Base-by-base conservation (phyloP, 2,113 vertebrate genomes). In the Poecile atricapillus region DNA sequence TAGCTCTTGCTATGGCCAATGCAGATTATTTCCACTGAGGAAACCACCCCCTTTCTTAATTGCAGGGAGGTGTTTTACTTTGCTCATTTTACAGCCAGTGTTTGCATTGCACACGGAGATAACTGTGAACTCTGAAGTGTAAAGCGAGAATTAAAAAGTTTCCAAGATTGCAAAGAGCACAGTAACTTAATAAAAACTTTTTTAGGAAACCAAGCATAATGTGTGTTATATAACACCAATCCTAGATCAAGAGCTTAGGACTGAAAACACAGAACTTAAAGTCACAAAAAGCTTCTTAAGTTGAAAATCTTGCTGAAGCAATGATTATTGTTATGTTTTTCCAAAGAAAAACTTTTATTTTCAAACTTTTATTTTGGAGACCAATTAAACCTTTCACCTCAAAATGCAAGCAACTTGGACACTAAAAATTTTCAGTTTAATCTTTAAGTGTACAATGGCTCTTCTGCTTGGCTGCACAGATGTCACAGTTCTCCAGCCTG, bases 1-100 rank as follows among this genome's bases (percentile, higher is more conserved):
- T 59, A 95, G 86, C 50, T 95, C 78, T 95, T 91, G 80, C 44
- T 84, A 77, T 63, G 47, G 64, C 83, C 78, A 84, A 58, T 64
- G 55, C 37, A 71, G 49, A 83, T 76, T 58, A 82, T 87, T 91
- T 88, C 81, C 64, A 92, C n/a, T 59, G 82, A 93, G 91, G 91
- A 97, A 96, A 94, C 43, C 73, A 71, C 89, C 68, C 56, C 76
- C 87, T 95, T 86, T 94, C 90, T 94, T 92, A 93, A 93, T 88
- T 86, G 81, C 25, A 94, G 71, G 59, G 78, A 89, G 53, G 81
- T 68, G 83, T 68, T 79, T 75, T 20, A 53, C 78, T 49, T 49
- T 63, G 41, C 73, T 80, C 41, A 20, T 70, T 95, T 96, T 89
- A 91, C 8, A 1, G 44, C 37, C 92, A 73, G 52, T 15, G 30